A percentile compares a stretch with the other conserved stretches of the same genome.
phyloP scores from a whole-genome alignment of 2,888 invertebrate genomes.

The Toxonevra muliebris region DNA sequence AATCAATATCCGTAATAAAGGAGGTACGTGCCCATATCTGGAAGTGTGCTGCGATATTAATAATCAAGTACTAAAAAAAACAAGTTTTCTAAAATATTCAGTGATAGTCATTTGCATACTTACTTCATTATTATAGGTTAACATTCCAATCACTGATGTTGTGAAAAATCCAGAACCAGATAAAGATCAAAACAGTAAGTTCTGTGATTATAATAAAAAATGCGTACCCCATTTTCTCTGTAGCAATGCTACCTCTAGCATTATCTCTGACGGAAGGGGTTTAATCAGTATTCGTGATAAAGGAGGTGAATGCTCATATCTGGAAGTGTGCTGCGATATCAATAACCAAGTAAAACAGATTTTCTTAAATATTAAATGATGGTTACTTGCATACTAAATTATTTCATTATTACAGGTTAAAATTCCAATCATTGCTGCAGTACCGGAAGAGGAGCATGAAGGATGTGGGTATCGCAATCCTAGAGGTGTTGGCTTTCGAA shows the following conservation, averaged over 20 bases:
- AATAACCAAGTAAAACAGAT: too few relatives aligned
- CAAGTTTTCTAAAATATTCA: not conserved
- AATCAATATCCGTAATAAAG: constrained; percentile 78
- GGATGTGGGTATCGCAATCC: constrained; percentile 78
- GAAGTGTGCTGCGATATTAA: constrained; percentile 51
- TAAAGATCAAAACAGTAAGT: constrained; percentile 36
- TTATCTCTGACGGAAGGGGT: constrained; percentile 75
- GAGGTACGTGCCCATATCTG: constrained; percentile 50
- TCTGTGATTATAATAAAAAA: constrained; percentile 67
- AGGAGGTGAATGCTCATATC: constrained; percentile 49
- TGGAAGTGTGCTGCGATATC: constrained; percentile 54
- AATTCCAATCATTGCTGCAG: constrained; percentile 26
- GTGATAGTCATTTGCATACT: not conserved
- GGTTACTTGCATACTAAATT: not conserved
- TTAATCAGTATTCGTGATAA: constrained; percentile 80
- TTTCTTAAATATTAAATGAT: not conserved
- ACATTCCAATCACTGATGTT: constrained; percentile 49
- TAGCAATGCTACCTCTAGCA: constrained; percentile 61
- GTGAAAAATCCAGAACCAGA: constrained; percentile 46
- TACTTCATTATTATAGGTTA: too few relatives aligned
- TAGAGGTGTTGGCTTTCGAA: constrained; percentile 78
- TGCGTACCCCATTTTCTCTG: constrained; percentile 85
- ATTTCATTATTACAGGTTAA: constrained; percentile 14
- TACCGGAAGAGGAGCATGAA: constrained; percentile 40
- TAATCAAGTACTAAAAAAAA: not conserved